Evolutionary conservation across 2,113 vertebrate species (phyloP).

Genomic region (Brienomyrus longianalis): DNA sequence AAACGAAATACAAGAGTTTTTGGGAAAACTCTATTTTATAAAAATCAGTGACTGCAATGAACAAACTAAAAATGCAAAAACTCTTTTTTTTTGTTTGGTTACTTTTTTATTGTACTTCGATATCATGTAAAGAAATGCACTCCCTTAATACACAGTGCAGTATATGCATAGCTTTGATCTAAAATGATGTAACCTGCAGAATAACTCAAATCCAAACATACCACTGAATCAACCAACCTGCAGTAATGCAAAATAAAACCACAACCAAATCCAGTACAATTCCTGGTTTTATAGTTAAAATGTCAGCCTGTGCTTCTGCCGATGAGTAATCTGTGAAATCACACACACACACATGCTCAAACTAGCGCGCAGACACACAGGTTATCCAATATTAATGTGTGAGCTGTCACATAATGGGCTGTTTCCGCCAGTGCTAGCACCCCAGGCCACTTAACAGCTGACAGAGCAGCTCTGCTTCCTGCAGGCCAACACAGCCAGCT

Average conservation of each 20-base stretch:
- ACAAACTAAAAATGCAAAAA: no score
- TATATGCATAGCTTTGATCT: not conserved
- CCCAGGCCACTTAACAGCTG: slow-evolving; percentile 44
- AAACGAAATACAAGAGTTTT: no score
- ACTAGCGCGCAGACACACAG: slow-evolving; percentile 29
- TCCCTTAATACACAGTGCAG: not conserved
- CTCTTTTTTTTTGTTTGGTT: no score
- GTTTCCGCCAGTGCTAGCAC: slow-evolving; percentile 42
- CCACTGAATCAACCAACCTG: not conserved
- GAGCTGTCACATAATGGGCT: slow-evolving; percentile 56
- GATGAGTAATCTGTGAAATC: not conserved
- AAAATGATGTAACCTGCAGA: not conserved
- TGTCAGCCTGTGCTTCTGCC: not conserved
- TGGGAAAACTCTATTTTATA: no score
- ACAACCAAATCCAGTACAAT: not conserved
- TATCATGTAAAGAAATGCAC: not conserved
- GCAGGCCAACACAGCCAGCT: not conserved
- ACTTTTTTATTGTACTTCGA: not conserved
- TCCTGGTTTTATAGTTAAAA: not conserved
- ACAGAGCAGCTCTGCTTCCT: slow-evolving; percentile 37
- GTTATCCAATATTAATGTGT: slow-evolving; percentile 57
- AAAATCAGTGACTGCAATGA: no score
- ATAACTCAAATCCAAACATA: not conserved
- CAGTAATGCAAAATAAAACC: not conserved
- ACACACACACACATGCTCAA: slow-evolving; percentile 29